Evolutionary conservation across 2,888 invertebrate genomes (phyloP).

Genomic region (Brachyptera putata): DNA sequence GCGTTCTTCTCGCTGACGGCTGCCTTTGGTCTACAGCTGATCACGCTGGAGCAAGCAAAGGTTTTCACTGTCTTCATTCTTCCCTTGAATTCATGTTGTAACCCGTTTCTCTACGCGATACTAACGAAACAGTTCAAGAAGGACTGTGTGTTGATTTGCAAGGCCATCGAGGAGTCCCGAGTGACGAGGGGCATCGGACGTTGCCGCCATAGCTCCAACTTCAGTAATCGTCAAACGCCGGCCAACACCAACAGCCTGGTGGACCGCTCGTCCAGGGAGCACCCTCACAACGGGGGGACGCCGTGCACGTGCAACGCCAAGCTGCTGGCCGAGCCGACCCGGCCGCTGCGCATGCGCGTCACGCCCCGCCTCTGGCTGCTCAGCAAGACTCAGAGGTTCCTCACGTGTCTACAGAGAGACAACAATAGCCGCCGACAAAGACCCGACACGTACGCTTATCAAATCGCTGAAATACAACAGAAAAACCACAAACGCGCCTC

Average conservation of each 20-base stretch:
- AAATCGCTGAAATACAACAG: conserved; percentile 70
- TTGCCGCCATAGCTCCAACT: conserved; percentile 80
- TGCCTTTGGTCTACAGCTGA: conserved; percentile 83
- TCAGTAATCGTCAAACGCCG: conserved; percentile 82
- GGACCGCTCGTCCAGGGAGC: conserved; percentile 72
- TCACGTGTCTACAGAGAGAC: conserved; percentile 46
- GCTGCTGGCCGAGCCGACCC: conserved; percentile 44
- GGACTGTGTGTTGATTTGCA: conserved; percentile 93
- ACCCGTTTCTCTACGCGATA: conserved; percentile 96
- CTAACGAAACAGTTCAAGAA: conserved; percentile 97
- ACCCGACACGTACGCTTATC: conserved; percentile 64
- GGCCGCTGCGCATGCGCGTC: conserved; percentile 40
- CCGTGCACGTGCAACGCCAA: conserved; percentile 58
- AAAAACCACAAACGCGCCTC: conserved; percentile 74
- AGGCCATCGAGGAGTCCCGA: conserved; percentile 90
- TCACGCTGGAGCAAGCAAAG: conserved; percentile 93
- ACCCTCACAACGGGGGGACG: conserved; percentile 54
- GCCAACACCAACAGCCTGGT: conserved; percentile 81
- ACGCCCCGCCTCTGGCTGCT: conserved; percentile 43
- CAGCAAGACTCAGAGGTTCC: conserved; percentile 49
- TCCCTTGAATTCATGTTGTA: conserved; percentile 95
- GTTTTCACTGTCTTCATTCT: conserved; percentile 91
- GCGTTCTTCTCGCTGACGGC: conserved; percentile 94
- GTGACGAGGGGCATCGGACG: conserved; percentile 84
- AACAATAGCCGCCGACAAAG: conserved; percentile 44